Evolutionary conservation across 1,140 invertebrate species (phyloP).

Genomic region (Apis dorsata): DNA sequence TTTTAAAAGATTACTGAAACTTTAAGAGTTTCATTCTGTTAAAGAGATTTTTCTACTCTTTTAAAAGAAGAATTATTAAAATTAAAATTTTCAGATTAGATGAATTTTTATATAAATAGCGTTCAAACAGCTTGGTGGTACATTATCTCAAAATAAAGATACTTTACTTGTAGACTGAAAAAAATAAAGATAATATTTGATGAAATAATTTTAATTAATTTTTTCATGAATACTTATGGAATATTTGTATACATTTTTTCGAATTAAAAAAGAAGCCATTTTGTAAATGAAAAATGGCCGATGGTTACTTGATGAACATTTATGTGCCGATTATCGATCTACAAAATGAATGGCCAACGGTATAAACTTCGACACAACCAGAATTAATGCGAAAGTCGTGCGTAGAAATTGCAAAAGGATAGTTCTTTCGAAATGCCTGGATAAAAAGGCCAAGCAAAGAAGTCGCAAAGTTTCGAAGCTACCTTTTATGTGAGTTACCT

Average conservation of each 20-base stretch:
- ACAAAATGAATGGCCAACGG: conserved; percentile 43
- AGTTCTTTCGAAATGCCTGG: not conserved
- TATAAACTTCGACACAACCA: conserved; percentile 55
- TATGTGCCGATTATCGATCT: not conserved
- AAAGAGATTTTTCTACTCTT: too few species aligned
- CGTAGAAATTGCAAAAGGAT: conserved; percentile 40
- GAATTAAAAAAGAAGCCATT: not conserved
- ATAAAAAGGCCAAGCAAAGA: conserved; percentile 10
- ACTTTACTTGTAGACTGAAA: not conserved
- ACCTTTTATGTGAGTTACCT: conserved; percentile 38
- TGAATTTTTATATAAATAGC: too few species aligned
- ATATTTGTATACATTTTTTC: not conserved
- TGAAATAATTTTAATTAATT: not conserved
- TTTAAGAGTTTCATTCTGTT: too few species aligned
- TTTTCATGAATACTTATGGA: not conserved
- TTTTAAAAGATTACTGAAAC: too few species aligned
- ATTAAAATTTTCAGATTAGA: too few species aligned
- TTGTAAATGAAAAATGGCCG: too few species aligned
- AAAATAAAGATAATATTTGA: not conserved
- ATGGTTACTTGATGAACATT: too few species aligned
- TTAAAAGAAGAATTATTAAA: too few species aligned
- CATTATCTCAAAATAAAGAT: too few species aligned
- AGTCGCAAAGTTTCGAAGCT: conserved; percentile 38
- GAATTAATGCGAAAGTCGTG: conserved; percentile 38
- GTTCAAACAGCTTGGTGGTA: too few species aligned